Conservation (phyloP, 2,113 vertebrate genomes). For the Tychaedon coryphoeus region DNA sequence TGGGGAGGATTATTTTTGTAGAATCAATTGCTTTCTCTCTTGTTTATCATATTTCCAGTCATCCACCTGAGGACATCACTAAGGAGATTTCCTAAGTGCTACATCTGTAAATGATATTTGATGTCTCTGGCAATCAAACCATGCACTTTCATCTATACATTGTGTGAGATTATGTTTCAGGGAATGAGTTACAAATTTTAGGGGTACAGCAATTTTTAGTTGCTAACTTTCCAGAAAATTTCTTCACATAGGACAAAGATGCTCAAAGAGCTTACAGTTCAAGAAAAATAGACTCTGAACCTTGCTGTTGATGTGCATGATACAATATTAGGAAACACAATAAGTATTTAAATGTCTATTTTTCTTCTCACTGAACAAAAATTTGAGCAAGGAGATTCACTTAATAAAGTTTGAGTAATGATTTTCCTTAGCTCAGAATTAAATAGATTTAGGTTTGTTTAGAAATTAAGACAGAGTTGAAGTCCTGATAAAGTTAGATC, state of each 20-base stretch:
- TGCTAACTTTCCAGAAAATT: slow-evolving; percentile 50
- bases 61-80: not conserved
- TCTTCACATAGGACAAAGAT: slow-evolving; percentile 10
- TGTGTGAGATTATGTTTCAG: slow-evolving; percentile 48
- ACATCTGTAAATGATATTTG: not conserved
- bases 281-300: slow-evolving; percentile 58
- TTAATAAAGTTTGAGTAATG: slow-evolving; percentile 10
- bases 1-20: not conserved
- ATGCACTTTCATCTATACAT: not conserved
- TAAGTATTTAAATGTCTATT: slow-evolving; percentile 38
- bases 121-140: not conserved
- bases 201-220: slow-evolving; percentile 12
- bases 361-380: slow-evolving; percentile 30
- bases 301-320: slow-evolving; percentile 24
- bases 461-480: not conserved
- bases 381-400: not conserved
- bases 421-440: slow-evolving; percentile 1
- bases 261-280: slow-evolving; percentile 40
- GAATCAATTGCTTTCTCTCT: not conserved
- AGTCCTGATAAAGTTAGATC: not conserved
- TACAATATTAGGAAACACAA: slow-evolving; percentile 15
- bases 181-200: slow-evolving; percentile 21
- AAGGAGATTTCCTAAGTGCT: not conserved
- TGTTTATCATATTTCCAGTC: not conserved
- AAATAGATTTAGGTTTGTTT: not conserved